phyloP scores from a whole-genome alignment of 2,888 invertebrate species.

The Dasysyrphus albostriatus region DNA sequence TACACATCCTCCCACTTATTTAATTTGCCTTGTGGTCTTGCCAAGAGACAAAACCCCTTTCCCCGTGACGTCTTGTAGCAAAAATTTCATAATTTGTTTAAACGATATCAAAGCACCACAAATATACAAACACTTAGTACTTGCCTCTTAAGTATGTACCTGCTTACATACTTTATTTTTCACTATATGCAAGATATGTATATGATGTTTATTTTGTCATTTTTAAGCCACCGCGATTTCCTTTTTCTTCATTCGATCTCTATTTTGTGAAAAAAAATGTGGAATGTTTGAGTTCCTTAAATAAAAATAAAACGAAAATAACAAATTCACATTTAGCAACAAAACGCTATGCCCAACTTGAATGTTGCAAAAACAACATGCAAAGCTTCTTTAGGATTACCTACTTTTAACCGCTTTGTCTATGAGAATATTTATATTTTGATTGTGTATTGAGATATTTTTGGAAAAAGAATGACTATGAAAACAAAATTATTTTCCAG shows the following conservation, averaged over 20 bases:
- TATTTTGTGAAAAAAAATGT: conserved; percentile 44
- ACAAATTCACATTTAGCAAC: conserved; percentile 58
- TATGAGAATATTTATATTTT: conserved; percentile 31
- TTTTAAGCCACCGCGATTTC: conserved; percentile 4
- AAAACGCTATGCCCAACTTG: conserved; percentile 13
- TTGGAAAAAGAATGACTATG: conserved; percentile 7
- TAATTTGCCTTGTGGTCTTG: conserved; percentile 17
- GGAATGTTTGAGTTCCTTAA: conserved; percentile 64
- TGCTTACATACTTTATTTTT: not conserved
- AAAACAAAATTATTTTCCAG: conserved; percentile 30
- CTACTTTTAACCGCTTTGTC: not conserved
- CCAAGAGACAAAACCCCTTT: not conserved
- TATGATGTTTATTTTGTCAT: conserved; percentile 65
- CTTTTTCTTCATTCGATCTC: conserved; percentile 27
- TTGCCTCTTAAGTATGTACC: not conserved
- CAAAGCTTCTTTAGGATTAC: conserved; percentile 26
- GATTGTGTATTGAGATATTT: conserved; percentile 39
- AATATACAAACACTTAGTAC: conserved; percentile 16
- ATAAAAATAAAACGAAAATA: conserved; percentile 44
- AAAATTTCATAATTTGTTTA: conserved; percentile 67
- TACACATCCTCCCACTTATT: conserved; percentile 49
- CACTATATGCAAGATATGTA: no score
- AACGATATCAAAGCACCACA: conserved; percentile 45
- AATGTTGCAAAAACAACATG: conserved; percentile 26
- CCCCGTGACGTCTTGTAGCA: not conserved